Base-by-base conservation (phyloP, 1,140 invertebrate genomes). In the Brachionus manjavacas region DNA sequence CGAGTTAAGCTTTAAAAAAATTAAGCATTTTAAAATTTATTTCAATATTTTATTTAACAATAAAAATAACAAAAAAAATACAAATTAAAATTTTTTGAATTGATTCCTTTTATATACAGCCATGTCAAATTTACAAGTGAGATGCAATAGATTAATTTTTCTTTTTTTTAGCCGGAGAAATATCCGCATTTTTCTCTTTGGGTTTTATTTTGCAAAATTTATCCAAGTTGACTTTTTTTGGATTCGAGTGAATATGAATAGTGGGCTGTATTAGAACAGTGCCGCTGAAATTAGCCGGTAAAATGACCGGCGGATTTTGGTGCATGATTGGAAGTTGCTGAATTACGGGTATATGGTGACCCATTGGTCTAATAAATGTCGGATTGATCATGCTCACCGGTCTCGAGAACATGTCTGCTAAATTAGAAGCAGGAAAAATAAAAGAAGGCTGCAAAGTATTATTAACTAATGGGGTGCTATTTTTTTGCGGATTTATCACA, bases 201-300 rank as follows among this genome's bases (percentile, higher is more conserved):
- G 79, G 79, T 28, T 66, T 81, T 31, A 81, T 81, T 68, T 81
- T 25, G 43, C 79, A 68, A 68, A 41, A 81, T 39, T 81, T 81
- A 2, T 41, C n/a, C 35, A 64, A 1, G 41, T 39, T 43, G 8
- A 4, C 14, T 11, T 64, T 64, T 23, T 68, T 81, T 43, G 79
- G 39, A 41, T 41, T 81, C 20, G 79, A 64, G 12, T 81, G 79
- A 46, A 81, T 81, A 31, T 81, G 79, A 14, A 81, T 81, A 4
- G 79, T 81, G 6, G 79, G 79, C 8, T 60, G 49, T 1, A 41
- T 41, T 2, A 81, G 79, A 14, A 81, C 23, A 1, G 79, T 81
- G 20, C 79, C 79, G n/a, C 6, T 64, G 31, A 81, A 81, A 41
- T 39, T 39, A 4, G 79, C 35, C 39, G 79, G 79, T 46, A 81